Conservation (phyloP, 2,113 vertebrate species). For the Vulpes ferrilata region DNA sequence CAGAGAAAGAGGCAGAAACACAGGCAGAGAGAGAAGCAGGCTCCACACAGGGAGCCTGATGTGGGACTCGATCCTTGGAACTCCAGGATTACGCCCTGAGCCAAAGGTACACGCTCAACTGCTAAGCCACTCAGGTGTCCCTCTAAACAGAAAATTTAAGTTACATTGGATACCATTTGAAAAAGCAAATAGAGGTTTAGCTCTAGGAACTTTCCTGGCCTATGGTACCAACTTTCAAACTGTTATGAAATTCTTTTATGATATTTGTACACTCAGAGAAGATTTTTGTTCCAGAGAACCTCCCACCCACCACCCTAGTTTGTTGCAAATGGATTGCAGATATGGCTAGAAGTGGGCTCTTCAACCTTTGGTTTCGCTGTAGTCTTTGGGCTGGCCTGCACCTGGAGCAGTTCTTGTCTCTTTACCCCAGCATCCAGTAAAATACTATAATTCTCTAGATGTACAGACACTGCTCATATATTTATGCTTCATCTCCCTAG, state of each 20-base stretch:
- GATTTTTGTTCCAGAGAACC: not conserved
- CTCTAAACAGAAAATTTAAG: slow-evolving; percentile 19
- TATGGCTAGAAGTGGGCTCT: not conserved
- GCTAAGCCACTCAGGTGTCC: no score
- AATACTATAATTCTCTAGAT: not conserved
- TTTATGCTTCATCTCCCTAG: not conserved
- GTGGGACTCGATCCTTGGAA: no score
- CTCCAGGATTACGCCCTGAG: no score
- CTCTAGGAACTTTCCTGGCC: not conserved
- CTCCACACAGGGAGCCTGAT: no score
- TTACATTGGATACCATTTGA: not conserved
- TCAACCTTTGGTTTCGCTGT: not conserved
- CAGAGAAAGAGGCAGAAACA: no score
- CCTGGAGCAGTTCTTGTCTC: not conserved
- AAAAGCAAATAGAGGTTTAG: not conserved
- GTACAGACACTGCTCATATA: not conserved
- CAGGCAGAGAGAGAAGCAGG: no score
- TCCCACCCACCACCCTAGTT: no score
- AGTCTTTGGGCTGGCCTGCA: not conserved
- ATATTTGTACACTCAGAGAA: not conserved
- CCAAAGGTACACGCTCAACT: no score
- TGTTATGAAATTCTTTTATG: not conserved
- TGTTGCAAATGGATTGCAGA: not conserved
- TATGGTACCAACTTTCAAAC: not conserved
- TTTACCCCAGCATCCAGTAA: not conserved